Evolutionary conservation across 92 coral and sea anemone genomes (phyloP), one percentile per base, ranked within the genome.

Genomic region (Pocillopora meandrina): DNA sequence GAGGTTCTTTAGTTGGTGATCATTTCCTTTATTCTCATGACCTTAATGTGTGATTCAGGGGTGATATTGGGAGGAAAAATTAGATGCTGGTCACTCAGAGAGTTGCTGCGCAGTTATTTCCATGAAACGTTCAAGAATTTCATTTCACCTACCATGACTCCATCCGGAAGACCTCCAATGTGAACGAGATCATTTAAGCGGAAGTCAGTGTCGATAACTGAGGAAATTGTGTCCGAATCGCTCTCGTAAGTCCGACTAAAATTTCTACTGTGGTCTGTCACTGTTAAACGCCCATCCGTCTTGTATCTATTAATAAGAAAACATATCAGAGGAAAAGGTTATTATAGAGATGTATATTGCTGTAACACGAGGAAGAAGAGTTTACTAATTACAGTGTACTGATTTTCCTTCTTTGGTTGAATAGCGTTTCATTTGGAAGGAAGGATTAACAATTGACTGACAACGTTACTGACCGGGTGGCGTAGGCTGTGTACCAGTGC

Each of bases 401-500:
- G 52, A 42, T 42, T 42, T 42, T 42, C 52, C 8, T 42, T 42
- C 52, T 1, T 42, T 42, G 1, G 52, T 42, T 7, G 52, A 42
- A 7, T 42, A 42, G 52, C 52, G 42, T 72, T 12, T n/a, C 58
- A 9, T 12, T 8, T 56, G 16, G 1, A 9, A 9, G 9, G 15
- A 56, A 55, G 49, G 34, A 56, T 31, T 52, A 31, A 13, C 56
- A 11, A 5, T 23, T 58, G 52, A n/a, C 0, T 23, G 35, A 36
- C 63, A n/a, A 86, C 4, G 52, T 42, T 7, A 42, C 94, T 72
- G 31, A 97, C 99, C 99, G 91, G 9, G 99, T 92, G 16, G 98
- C 99, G 78, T 94, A 97, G 2, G 93, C 95, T 56, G 98, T 90
- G 90, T 94, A 90, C 99, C 99, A 97, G 77, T 85, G 61, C 71